phyloP scores from a whole-genome alignment of 2,888 invertebrate genomes.

The Chamaedrilus cognettii region DNA sequence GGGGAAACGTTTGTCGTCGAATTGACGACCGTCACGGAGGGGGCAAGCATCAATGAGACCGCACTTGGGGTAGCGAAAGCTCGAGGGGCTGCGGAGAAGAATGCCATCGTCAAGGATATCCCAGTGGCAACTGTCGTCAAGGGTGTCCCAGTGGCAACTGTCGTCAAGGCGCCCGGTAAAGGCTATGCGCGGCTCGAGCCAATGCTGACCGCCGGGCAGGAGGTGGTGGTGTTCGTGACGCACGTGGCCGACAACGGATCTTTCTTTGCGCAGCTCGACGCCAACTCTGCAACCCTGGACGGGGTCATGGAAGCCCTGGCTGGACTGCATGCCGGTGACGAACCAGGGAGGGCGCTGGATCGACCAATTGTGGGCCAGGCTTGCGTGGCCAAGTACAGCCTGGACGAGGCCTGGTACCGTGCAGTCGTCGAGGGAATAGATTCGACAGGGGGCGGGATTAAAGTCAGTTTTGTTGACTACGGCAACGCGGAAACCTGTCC shows the following conservation, averaged over 20 bases:
- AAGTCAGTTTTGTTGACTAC: conserved; percentile 47
- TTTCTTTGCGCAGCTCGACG: conserved; percentile 41
- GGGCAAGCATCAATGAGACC: no score
- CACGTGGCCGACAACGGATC: conserved; percentile 4
- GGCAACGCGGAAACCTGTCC: conserved; percentile 45
- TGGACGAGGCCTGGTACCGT: conserved; percentile 48
- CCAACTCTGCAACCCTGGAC: conserved; percentile 34
- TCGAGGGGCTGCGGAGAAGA: no score
- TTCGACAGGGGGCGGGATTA: conserved; percentile 2
- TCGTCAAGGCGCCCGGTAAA: not conserved
- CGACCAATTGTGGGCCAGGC: conserved; percentile 10
- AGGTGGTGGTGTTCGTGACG: not conserved
- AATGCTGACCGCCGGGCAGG: not conserved
- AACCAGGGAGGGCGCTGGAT: not conserved
- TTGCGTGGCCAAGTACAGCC: conserved; percentile 41
- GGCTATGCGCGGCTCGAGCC: not conserved
- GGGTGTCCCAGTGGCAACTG: not conserved
- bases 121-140: not conserved
- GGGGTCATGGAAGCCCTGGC: conserved; percentile 35
- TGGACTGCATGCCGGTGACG: not conserved
- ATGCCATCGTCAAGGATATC: no score
- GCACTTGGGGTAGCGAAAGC: not conserved
- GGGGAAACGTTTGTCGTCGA: conserved; percentile 4
- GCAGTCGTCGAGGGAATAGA: conserved; percentile 37
- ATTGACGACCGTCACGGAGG: not conserved